Evolutionary conservation across 2,797 vertebrate genomes (phyloP).

Genomic region (Acanthornis magna): DNA sequence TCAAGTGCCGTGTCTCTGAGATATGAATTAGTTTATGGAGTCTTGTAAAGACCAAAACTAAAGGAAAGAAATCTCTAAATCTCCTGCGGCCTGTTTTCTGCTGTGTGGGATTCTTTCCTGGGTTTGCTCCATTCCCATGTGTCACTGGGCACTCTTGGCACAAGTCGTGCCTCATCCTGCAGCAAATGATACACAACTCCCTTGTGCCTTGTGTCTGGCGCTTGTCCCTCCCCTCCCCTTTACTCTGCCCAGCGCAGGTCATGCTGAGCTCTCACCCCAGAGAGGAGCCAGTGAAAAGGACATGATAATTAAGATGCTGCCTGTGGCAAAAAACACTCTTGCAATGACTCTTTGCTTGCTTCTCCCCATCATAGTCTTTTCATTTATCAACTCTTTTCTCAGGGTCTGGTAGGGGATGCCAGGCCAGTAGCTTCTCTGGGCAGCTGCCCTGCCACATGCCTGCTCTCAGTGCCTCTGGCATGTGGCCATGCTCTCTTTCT

Average conservation of each 20-base stretch:
- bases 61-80: background rate
- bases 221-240: background rate
- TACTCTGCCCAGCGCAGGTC: rapidly evolving
- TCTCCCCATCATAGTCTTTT: background rate
- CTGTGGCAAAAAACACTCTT: background rate
- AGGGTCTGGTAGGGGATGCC: background rate
- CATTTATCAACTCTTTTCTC: background rate
- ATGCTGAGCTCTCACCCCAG: background rate
- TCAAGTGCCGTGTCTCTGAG: background rate
- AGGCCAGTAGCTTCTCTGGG: background rate
- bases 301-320: background rate
- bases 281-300: background rate
- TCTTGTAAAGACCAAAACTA: background rate
- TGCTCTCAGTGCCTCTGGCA: background rate
- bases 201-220: background rate
- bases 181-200: background rate
- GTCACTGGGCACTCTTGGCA: background rate
- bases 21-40: background rate
- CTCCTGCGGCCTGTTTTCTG: background rate
- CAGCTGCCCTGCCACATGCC: background rate
- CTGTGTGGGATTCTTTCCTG: background rate
- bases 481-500: rapidly evolving
- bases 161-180: background rate
- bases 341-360: background rate
- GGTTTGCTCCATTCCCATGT: background rate